Evolutionary conservation across 2,113 vertebrate species (phyloP), one percentile per base, ranked within the genome.

Genomic region (Proterorhinus semilunaris): DNA sequence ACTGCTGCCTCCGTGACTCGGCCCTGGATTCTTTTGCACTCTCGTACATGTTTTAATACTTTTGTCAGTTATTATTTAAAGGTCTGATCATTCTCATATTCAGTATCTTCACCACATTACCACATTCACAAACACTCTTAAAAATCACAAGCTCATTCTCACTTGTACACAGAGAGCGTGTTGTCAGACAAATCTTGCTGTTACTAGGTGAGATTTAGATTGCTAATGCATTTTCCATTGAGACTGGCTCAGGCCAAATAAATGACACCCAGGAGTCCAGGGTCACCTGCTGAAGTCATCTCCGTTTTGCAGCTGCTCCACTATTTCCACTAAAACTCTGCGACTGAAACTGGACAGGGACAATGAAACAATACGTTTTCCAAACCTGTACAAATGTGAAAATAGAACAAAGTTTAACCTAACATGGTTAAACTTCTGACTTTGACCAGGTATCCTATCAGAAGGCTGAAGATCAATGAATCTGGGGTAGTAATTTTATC

Each of bases 201-300:
- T 78, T 65, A 76, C 72, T 64, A 6, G 48, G 61, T 55, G 64
- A 63, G 44, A 45, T 71, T 75, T 65, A 62, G 53, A 55, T 44
- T 69, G 72, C 8, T 83, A 69, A 89, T 86, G 80, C 59, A 36
- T 88, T 89, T 86, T 62, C 77, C 86, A 84, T 64, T 62, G 65
- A 64, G 79, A 80, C 54, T 44, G 52, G 69, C 51, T 65, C 68
- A 44, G 73, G 75, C 53, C 44, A 21, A 71, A 74, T 78, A 83
- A 76, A 80, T 66, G 80, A 79, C 72, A 80, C 82, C 81, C 69
- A 12, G 48, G 79, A 81, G 78, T 68, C 74, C 53, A 44, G 69
- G 65, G 68, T 53, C n/a, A 68, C 71, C 78, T 82, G 79, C 45
- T 81, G 82, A 88, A 90, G 69, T 83, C 72, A 84, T 88, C 84